phyloP scores from a whole-genome alignment of 2,888 invertebrate species.

The Rhamphomyia laevipes region DNA sequence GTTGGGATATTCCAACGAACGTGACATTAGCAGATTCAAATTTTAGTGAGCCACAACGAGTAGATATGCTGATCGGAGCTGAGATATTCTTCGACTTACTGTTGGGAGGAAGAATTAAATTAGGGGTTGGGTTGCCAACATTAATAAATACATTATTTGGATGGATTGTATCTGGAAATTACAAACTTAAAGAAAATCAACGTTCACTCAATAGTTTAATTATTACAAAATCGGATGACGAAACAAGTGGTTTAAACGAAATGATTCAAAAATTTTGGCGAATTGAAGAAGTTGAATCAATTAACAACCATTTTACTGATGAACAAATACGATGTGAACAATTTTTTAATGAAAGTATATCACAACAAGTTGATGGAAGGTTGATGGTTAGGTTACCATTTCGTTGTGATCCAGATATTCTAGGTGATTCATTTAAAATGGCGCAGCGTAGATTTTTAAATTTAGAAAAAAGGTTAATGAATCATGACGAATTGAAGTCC shows the following conservation, averaged over 20 bases:
- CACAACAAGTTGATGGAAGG: neutral
- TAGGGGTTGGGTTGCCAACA: neutral
- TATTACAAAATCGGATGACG: no score
- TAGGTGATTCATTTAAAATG: neutral
- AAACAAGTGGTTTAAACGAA: neutral
- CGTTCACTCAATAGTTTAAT: neutral
- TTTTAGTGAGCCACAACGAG: constrained; percentile 2
- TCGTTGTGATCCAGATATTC: neutral
- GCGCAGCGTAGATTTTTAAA: neutral
- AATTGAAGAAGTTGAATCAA: neutral
- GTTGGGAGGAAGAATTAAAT: neutral
- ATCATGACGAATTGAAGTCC: neutral
- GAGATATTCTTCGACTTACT: constrained; percentile 3
- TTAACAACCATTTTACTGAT: neutral
- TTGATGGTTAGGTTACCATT: neutral
- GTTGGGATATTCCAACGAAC: constrained; percentile 1
- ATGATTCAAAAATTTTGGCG: neutral
- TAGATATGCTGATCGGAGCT: constrained; percentile 7
- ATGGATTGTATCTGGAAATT: constrained; percentile 4
- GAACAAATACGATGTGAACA: neutral
- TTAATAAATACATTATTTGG: constrained; percentile 4
- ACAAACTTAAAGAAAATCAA: neutral
- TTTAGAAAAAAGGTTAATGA: no score
- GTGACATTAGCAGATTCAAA: constrained; percentile 6
- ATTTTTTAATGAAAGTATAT: neutral